Evolutionary conservation across 2,797 vertebrate species (phyloP).

Genomic region (Emydoidea blandingii): DNA sequence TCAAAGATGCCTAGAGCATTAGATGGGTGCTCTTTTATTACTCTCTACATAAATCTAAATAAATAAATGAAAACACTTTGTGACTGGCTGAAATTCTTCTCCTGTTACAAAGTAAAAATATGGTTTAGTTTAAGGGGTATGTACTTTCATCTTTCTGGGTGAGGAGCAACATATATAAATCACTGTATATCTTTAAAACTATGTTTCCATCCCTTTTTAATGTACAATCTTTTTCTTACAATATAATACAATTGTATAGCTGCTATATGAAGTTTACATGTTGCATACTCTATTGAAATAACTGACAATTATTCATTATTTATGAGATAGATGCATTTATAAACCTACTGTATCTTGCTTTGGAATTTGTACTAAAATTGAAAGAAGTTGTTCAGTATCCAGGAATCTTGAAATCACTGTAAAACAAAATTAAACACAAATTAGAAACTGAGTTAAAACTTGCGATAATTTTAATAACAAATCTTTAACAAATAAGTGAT

Average conservation of each 20-base stretch:
- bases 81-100: background rate
- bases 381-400: constrained; percentile 96
- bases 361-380: constrained; percentile 94
- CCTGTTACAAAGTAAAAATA: background rate
- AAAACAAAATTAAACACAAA: constrained; percentile 52
- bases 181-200: background rate
- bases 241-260: background rate
- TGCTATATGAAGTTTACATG: background rate
- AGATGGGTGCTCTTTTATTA: background rate
- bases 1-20: background rate
- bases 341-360: constrained; percentile 95
- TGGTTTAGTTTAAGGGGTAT: too few species aligned
- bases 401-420: constrained; percentile 94
- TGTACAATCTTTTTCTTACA: background rate
- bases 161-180: background rate
- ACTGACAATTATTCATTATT: background rate
- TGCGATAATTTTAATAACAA: background rate
- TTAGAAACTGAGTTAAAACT: constrained; percentile 19
- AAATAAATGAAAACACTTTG: background rate
- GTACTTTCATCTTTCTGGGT: background rate
- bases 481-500: background rate
- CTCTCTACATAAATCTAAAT: background rate
- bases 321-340: background rate
- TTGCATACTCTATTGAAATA: background rate
- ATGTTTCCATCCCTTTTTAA: background rate